Base-by-base conservation (phyloP, 2,113 vertebrate genomes). In the Typhlomys cinereus region DNA sequence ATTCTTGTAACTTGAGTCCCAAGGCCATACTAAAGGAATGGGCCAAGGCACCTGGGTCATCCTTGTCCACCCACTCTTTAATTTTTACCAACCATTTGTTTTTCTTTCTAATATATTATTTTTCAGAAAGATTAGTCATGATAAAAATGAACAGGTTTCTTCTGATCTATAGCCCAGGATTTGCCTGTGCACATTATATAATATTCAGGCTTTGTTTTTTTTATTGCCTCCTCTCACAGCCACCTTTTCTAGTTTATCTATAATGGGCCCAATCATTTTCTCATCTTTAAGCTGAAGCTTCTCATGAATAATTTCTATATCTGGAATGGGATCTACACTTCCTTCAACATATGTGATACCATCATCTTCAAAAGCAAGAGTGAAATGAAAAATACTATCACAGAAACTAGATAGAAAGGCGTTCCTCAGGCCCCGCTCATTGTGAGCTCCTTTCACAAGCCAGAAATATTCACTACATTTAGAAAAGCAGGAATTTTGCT, bases 91-190 rank as follows among this genome's bases (percentile, higher is more conserved):
- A 99, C 99, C 99, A 99, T 97, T 99, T 99, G 98, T 99, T 99
- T 98, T 99, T 99, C 98, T 99, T 99, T 92, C 99, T 98, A 96
- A 99, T 99, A 98, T 99, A 99, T 97, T 99, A 99, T 97, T 98
- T 98, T 97, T 99, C 99, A n/a, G 99, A 99, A 86, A 99, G 99
- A 96, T 99, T 99, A 98, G 83, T 99, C 98, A 79, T 97, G 98
- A 98, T 98, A 98, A 98, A 98, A 99, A 90, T 98, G 98, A 95
- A 99, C 98, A 97, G 98, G 98, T 98, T 99, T 99, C 98, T 99
- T 99, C 98, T 99, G 98, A 98, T 99, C 99, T 98, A 98, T 97
- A 97, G 99, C 98, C 99, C 99, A 98, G 97, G 98, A 99, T 98
- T 99, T 99, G 98, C 99, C 99, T 99, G 99, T 99, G 98, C 99